Percentiles rank a stretch among this genome's conserved stretches.
These are phyloP conservation scores for Taphrorychus bicolor DNA, from an alignment of 2,888 invertebrate species.

Conservation along the genomic window DNA sequence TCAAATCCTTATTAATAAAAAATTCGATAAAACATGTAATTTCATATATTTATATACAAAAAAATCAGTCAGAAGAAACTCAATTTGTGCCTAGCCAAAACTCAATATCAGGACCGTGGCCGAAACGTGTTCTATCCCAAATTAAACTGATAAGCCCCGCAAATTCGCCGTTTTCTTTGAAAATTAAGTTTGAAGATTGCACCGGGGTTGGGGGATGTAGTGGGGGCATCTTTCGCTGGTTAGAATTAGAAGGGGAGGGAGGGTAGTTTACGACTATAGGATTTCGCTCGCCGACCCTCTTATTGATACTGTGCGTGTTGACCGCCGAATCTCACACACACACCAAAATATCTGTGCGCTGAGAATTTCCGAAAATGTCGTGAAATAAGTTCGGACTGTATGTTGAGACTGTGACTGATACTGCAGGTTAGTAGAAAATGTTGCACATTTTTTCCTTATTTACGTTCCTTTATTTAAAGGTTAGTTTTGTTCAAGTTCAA, in stretches of 20 bases:
- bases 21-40: no score
- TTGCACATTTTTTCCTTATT: no score
- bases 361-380: constrained; percentile 23
- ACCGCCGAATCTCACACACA: constrained; percentile 25
- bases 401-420: constrained; percentile 9
- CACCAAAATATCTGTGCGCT: constrained; percentile 15
- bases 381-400: not conserved
- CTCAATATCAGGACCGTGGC: not conserved
- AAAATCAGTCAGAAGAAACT: no score
- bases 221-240: constrained; percentile 39
- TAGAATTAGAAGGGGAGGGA: constrained; percentile 26
- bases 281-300: constrained; percentile 40
- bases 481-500: no score
- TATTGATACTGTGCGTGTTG: constrained; percentile 42
- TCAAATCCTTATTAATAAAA: no score
- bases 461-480: no score
- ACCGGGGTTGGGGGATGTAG: constrained; percentile 25
- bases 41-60: no score
- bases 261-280: constrained; percentile 33
- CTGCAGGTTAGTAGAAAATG: constrained; percentile 24
- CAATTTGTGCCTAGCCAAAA: not conserved
- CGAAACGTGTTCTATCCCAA: not conserved
- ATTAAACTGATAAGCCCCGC: not conserved
- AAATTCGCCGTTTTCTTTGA: constrained; percentile 27
- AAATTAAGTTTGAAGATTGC: constrained; percentile 40